These are phyloP conservation scores for Hydropotes inermis DNA, from an alignment of 2,113 vertebrate genomes.

Conservation along the genomic window DNA sequence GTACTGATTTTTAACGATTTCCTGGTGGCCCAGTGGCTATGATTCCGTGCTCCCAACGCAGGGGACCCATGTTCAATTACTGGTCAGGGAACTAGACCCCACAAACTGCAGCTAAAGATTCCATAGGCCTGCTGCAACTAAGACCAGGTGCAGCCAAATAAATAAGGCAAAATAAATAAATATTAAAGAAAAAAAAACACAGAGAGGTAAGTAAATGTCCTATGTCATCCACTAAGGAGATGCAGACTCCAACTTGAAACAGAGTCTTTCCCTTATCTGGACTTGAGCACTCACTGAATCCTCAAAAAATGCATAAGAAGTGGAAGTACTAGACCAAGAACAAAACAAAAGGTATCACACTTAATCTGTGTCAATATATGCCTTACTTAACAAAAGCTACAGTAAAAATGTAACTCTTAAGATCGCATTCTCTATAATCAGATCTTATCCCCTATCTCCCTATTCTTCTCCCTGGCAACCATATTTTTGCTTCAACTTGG, in stretches of 20 bases:
- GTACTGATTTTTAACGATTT: not conserved
- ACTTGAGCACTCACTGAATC: not conserved
- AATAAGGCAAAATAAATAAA: not conserved
- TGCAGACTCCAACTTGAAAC: not conserved
- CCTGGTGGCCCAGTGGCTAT: not conserved
- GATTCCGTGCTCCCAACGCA: rapidly evolving
- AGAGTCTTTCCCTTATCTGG: not conserved
- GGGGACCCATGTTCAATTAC: not conserved
- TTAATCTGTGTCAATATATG: not conserved
- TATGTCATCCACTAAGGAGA: not conserved
- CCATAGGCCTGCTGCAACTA: not conserved
- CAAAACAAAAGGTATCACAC: not conserved
- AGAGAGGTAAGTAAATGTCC: not conserved
- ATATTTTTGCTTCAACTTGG: not conserved
- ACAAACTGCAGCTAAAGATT: not conserved
- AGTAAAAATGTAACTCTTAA: not conserved
- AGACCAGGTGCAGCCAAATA: not conserved
- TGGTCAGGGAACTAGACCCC: not conserved
- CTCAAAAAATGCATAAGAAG: not conserved
- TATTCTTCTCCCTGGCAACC: not conserved
- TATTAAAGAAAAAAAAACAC: not conserved
- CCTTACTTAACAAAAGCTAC: not conserved
- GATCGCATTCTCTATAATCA: not conserved
- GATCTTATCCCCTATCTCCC: not conserved
- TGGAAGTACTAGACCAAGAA: not conserved